Evolutionary conservation across 1,140 invertebrate species (phyloP).

Genomic region (Caenorhabditis briggsae): DNA sequence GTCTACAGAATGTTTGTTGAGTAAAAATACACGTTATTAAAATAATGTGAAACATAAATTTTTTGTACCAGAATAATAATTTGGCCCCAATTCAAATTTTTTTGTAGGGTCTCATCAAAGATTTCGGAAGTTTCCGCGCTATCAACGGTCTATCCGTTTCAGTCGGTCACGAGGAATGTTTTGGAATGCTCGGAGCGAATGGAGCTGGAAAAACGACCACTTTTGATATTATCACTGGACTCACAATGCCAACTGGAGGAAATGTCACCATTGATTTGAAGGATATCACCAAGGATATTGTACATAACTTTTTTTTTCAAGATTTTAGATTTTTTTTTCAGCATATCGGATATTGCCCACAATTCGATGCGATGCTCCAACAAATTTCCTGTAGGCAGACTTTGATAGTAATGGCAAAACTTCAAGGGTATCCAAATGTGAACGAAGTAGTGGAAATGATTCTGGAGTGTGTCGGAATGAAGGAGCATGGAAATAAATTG

Average conservation of each 20-base stretch:
- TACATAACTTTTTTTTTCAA: background rate
- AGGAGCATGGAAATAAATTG: slow-evolving; percentile 60
- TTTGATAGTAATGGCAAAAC: slow-evolving; percentile 80
- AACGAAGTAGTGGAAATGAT: slow-evolving; percentile 51
- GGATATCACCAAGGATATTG: slow-evolving; percentile 57
- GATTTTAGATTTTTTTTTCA: slow-evolving; percentile 28
- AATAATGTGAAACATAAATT: too few species aligned
- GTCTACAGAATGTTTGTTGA: too few species aligned
- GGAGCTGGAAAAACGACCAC: slow-evolving; percentile 81
- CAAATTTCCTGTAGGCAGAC: slow-evolving; percentile 80
- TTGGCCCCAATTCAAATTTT: background rate
- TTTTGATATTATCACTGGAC: slow-evolving; percentile 85
- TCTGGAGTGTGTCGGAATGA: slow-evolving; percentile 61
- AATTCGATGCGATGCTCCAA: slow-evolving; percentile 81
- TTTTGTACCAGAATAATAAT: too few species aligned
- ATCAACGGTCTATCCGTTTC: slow-evolving; percentile 61
- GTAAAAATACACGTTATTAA: too few species aligned
- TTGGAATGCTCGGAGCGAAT: slow-evolving; percentile 67
- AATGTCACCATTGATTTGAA: slow-evolving; percentile 78
- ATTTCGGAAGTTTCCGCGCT: slow-evolving; percentile 56
- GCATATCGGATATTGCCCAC: slow-evolving; percentile 86
- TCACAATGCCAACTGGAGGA: slow-evolving; percentile 82
- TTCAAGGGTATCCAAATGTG: slow-evolving; percentile 77
- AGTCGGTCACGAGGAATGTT: slow-evolving; percentile 62
- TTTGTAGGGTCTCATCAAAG: slow-evolving; percentile 59